These are phyloP conservation scores for Umimayanthus chanpuru DNA, from an alignment of 92 coral and sea anemone species.

Conservation along the genomic window DNA sequence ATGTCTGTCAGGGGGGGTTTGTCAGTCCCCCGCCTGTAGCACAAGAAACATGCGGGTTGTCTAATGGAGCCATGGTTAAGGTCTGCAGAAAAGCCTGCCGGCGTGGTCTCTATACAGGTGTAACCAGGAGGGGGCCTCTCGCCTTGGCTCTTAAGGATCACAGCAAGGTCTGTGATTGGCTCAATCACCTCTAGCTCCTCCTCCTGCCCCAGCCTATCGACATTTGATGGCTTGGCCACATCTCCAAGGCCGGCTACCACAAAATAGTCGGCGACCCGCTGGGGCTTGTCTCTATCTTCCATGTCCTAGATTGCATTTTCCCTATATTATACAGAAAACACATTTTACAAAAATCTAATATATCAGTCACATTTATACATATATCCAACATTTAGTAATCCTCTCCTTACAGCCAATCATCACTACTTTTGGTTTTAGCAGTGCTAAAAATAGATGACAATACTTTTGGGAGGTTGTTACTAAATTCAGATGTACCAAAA, in stretches of 20 bases:
- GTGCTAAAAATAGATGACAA: too few relatives aligned
- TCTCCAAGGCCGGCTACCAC: constrained; percentile 96
- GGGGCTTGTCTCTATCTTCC: constrained; percentile 93
- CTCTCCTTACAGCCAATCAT: too few relatives aligned
- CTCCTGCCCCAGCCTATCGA: constrained; percentile 70
- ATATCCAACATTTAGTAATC: too few relatives aligned
- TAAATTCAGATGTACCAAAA: too few relatives aligned
- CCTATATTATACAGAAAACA: not conserved
- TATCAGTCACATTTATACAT: not conserved
- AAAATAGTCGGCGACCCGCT: constrained; percentile 97
- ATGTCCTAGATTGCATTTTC: constrained; percentile 62
- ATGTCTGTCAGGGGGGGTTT: constrained; percentile 95
- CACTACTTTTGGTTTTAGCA: too few relatives aligned
- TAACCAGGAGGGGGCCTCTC: constrained; percentile 84
- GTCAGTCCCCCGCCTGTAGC: constrained; percentile 87
- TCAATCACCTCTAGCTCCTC: constrained; percentile 67
- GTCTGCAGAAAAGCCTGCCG: constrained; percentile 91
- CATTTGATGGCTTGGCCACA: constrained; percentile 64
- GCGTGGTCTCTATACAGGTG: constrained; percentile 85
- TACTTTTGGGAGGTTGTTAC: too few relatives aligned
- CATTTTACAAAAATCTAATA: not conserved
- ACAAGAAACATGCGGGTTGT: constrained; percentile 89
- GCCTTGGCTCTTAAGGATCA: constrained; percentile 89
- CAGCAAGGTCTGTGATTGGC: constrained; percentile 99
- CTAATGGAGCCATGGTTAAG: constrained; percentile 95